Evolutionary conservation across 2,888 invertebrate species (phyloP), one percentile per base, ranked within the genome.

Genomic region (Agrochola macilenta): DNA sequence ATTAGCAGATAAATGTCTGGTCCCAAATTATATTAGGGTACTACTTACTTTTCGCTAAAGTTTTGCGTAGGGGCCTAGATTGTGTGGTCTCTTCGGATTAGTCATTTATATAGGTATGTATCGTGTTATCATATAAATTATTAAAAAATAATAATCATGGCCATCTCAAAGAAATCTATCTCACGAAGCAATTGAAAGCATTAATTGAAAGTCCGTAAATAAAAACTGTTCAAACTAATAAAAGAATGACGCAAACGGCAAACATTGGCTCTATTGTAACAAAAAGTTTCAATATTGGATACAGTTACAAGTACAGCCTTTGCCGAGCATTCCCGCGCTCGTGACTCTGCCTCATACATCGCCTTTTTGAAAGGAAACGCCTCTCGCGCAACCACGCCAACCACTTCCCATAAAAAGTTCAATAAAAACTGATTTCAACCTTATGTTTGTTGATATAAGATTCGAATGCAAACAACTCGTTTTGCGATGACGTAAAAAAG

Each of bases 281-380:
- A 87, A 91, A 91, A 90, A 89, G 88, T 82, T 88, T 76, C 86
- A 87, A 83, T 87, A 87, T 82, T 77, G 83, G 81, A 80, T 89
- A 90, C 89, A 85, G 89, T 89, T 90, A 91, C 83, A 74, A 85
- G 81, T 85, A 88, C 87, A 88, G 86, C 86, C 89, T 91, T 90
- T 84, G 86, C 86, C 88, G 83, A 86, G 91, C 89, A 89, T 90
- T 92, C 85, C 82, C 79, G 85, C 81, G 80, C 87, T 94, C 95
- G 94, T 94, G 94, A 93, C 93, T 92, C 89, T 90, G 87, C 91
- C 88, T 89, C 87, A 91, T 91, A 90, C 90, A 91, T 91, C 92
- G 84, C 74, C 64, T 79, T 79, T 82, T 92, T 91, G 89, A 90
- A 93, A 92, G 93, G 95, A 88, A 94, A 94, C 95, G 95, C 95